Evolutionary conservation across 2,113 vertebrate species (phyloP).

Genomic region (Cinclus mexicanus): DNA sequence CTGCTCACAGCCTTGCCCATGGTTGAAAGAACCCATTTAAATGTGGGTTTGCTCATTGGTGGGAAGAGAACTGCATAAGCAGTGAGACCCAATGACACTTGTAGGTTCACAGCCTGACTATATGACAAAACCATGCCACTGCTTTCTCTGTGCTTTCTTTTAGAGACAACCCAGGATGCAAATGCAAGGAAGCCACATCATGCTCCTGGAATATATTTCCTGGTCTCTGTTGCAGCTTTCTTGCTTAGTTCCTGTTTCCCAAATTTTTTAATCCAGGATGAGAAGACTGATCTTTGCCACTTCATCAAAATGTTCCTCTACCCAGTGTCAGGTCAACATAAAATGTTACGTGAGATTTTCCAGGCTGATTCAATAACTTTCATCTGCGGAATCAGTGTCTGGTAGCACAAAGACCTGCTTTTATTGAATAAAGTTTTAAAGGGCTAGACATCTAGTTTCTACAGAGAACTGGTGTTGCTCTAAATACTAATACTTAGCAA

Average conservation of each 20-base stretch:
- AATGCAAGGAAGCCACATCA: background rate
- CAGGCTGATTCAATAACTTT: background rate
- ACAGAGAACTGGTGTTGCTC: background rate
- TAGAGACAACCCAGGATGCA: background rate
- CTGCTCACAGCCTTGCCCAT: background rate
- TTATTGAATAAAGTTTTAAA: background rate
- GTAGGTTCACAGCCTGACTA: background rate
- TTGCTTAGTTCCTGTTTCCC: background rate
- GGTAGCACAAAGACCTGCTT: background rate
- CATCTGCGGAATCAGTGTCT: background rate
- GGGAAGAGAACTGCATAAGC: background rate
- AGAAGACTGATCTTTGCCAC: background rate
- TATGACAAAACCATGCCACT: background rate
- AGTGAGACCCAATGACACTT: background rate
- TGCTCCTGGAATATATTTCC: background rate
- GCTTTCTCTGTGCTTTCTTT: background rate
- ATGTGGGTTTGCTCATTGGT: background rate
- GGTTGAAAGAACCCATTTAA: background rate
- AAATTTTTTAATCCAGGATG: background rate
- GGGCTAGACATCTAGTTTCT: background rate
- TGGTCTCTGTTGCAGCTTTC: background rate
- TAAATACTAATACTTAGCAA: background rate
- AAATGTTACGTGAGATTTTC: background rate
- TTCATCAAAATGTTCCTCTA: background rate
- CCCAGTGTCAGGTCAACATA: background rate